Evolutionary conservation across 2,113 vertebrate genomes (phyloP).

Genomic region (Hemiprocne comata): DNA sequence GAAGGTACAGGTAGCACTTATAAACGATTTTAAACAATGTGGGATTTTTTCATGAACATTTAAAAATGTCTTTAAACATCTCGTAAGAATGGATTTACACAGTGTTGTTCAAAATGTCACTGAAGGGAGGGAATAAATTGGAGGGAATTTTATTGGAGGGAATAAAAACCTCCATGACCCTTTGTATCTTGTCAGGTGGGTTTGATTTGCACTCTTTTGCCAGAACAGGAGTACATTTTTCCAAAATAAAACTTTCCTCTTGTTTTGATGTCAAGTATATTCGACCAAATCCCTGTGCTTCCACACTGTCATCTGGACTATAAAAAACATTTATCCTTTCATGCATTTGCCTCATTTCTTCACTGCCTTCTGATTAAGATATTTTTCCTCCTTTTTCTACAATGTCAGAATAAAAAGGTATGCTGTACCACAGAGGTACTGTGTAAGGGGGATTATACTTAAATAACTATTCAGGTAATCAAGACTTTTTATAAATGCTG

Average conservation of each 20-base stretch:
- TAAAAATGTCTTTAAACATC: neutral
- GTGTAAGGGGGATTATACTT: neutral
- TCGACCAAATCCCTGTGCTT: neutral
- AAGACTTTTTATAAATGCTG: neutral
- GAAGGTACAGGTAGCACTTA: neutral
- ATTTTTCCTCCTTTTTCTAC: neutral
- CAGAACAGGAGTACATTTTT: neutral
- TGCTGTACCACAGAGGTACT: neutral
- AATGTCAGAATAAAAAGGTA: neutral
- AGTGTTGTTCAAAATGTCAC: neutral
- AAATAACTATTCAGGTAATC: neutral
- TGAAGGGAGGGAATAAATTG: neutral
- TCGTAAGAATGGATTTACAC: neutral
- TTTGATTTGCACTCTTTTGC: neutral
- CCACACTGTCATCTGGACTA: neutral
- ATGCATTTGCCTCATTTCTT: neutral
- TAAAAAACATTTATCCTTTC: neutral
- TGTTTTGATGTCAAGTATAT: neutral
- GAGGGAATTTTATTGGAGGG: too few species aligned
- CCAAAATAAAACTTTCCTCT: neutral
- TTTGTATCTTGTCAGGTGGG: neutral
- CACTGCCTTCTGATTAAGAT: neutral
- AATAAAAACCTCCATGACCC: neutral
- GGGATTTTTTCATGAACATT: neutral
- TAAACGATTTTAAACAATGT: neutral